Conservation (phyloP, 2,113 vertebrate genomes). For the Poeciliopsis occidentalis region DNA sequence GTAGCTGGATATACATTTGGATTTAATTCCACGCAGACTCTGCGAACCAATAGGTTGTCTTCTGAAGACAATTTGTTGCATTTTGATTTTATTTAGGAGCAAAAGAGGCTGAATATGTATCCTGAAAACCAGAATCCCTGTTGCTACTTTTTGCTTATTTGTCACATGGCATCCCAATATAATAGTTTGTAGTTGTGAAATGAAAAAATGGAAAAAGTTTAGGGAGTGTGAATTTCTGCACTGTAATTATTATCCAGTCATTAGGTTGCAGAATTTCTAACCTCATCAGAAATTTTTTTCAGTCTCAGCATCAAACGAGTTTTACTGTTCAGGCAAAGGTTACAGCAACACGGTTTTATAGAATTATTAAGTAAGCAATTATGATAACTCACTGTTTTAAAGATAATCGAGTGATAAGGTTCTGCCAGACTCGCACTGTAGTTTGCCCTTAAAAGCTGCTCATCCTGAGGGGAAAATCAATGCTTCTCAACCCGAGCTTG, state of each 20-base stretch:
- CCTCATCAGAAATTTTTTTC: conserved; percentile 40
- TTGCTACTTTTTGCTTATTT: neutral
- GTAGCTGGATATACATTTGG: too few species aligned
- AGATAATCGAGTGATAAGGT: conserved; percentile 84
- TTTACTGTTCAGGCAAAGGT: conserved; percentile 81
- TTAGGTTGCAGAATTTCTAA: conserved; percentile 19
- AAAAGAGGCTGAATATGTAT: neutral
- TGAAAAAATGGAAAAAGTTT: neutral
- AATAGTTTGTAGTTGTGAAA: neutral
- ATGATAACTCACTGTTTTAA: conserved; percentile 83
- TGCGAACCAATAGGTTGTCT: too few species aligned
- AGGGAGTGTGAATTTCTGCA: neutral
- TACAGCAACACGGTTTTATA: conserved; percentile 73
- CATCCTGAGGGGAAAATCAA: conserved; percentile 61
- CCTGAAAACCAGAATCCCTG: neutral
- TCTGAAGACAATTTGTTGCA: too few species aligned
- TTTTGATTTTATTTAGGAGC: too few species aligned
- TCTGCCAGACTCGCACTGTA: conserved; percentile 66
- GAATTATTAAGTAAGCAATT: conserved; percentile 91
- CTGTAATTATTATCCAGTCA: conserved; percentile 1
- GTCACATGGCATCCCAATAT: neutral
- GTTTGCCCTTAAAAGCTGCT: conserved; percentile 56
- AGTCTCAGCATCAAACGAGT: conserved; percentile 70
- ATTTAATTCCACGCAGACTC: too few species aligned
- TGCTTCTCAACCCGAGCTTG: conserved; percentile 40